Evolutionary conservation across 2,113 vertebrate species (phyloP).

Genomic region (Albula goreensis): DNA sequence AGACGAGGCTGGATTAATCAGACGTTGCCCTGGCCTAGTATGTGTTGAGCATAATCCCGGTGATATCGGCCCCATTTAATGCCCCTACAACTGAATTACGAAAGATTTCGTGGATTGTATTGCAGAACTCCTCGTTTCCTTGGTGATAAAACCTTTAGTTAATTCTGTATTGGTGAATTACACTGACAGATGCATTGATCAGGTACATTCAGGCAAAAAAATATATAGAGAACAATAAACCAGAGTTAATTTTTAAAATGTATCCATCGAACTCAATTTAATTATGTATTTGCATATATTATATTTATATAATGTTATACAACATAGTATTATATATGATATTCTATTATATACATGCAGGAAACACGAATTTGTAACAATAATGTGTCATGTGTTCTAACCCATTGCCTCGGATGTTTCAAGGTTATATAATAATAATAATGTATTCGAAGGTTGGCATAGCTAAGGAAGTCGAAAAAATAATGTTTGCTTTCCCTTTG

Average conservation of each 20-base stretch:
- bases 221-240: neutral
- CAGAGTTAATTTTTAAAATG: neutral
- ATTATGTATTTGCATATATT: neutral
- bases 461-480: no score
- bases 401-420: neutral
- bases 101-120: slow-evolving; percentile 3
- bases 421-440: no score
- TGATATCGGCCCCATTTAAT: slow-evolving; percentile 16
- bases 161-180: neutral
- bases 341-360: neutral
- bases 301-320: neutral
- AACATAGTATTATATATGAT: neutral
- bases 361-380: neutral
- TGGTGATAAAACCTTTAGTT: neutral
- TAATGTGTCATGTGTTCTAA: neutral
- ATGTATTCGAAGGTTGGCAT: no score
- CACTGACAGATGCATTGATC: neutral
- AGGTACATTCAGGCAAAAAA: slow-evolving; percentile 3
- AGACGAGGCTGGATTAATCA: slow-evolving; percentile 17
- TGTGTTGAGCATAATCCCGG: slow-evolving; percentile 17
- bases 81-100: slow-evolving; percentile 1
- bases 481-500: no score
- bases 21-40: neutral
- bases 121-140: slow-evolving; percentile 11
- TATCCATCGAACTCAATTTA: neutral